These are phyloP conservation scores for Cordylochernes scorpioides DNA, from an alignment of 2,888 invertebrate species.

Conservation along the genomic window DNA sequence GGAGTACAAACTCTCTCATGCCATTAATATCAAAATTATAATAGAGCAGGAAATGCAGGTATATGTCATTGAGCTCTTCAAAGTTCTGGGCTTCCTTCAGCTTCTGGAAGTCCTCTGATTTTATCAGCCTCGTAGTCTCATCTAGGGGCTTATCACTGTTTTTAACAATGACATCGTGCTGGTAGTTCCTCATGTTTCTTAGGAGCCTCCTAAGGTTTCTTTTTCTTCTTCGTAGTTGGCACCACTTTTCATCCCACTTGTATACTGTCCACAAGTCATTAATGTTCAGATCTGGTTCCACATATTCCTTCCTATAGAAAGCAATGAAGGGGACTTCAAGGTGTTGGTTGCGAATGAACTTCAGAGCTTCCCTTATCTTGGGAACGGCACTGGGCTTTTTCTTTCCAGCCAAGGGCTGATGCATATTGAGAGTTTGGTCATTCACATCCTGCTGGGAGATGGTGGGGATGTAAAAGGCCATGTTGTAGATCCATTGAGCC, in stretches of 20 bases:
- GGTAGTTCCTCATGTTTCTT: conserved; percentile 72
- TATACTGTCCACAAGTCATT: conserved; percentile 96
- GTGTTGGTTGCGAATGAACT: conserved; percentile 82
- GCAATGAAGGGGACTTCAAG: conserved; percentile 85
- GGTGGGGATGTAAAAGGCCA: conserved; percentile 58
- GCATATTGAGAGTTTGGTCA: conserved; percentile 18
- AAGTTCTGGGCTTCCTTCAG: conserved; percentile 47
- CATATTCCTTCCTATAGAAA: conserved; percentile 91
- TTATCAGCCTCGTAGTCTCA: conserved; percentile 49
- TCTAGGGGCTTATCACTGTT: conserved; percentile 57
- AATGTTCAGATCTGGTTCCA: conserved; percentile 71
- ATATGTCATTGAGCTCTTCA: conserved; percentile 76
- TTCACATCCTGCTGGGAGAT: conserved; percentile 38
- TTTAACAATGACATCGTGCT: conserved; percentile 49
- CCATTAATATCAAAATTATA: conserved; percentile 56
- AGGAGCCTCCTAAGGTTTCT: conserved; percentile 50
- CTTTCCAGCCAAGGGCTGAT: conserved; percentile 13
- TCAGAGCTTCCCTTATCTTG: conserved; percentile 78
- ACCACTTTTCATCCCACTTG: conserved; percentile 81
- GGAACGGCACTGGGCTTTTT: conserved; percentile 26
- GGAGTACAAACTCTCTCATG: conserved; percentile 42
- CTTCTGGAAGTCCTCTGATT: conserved; percentile 50
- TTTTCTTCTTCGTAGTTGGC: conserved; percentile 57
- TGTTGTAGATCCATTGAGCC: conserved; percentile 88
- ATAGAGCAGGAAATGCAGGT: conserved; percentile 71